Percentiles rank a stretch among this genome's conserved stretches.
These are phyloP conservation scores for Pionites leucogaster DNA, from an alignment of 2,113 vertebrate species.

Conservation along the genomic window DNA sequence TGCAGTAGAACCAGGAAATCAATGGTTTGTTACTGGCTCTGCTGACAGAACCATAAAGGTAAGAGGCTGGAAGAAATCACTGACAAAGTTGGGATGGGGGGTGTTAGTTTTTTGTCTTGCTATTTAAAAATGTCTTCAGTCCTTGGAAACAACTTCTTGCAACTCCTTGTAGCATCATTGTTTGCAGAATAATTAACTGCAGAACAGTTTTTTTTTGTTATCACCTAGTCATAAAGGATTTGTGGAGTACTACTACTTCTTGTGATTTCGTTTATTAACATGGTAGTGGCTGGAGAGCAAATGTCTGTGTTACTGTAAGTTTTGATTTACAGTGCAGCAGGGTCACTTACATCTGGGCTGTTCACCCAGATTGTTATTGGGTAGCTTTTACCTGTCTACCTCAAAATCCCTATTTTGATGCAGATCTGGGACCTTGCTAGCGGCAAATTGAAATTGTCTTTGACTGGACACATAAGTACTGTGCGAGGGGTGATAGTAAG, in stretches of 20 bases:
- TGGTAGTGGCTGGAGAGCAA: neutral
- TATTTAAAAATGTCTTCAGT: neutral
- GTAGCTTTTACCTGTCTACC: neutral
- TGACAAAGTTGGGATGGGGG: accelerated
- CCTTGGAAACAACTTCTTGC: neutral
- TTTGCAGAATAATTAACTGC: neutral
- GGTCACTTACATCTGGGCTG: neutral
- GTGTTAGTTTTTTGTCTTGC: neutral
- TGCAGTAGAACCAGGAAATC: constrained; percentile 96
- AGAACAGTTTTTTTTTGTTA: neutral
- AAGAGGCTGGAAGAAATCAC: neutral
- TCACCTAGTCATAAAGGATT: neutral
- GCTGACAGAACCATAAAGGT: constrained; percentile 99
- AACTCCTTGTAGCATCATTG: neutral
- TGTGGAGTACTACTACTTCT: neutral
- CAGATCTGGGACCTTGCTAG: constrained; percentile 98
- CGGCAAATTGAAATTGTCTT: constrained; percentile 92
- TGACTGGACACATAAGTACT: constrained; percentile 97
- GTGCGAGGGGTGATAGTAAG: constrained; percentile 96
- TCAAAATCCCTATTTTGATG: constrained; percentile 21
- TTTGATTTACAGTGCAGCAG: neutral
- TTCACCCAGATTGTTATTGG: neutral
- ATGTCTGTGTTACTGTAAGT: neutral
- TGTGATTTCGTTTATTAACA: neutral
- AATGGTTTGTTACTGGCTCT: constrained; percentile 98